phyloP scores from a whole-genome alignment of 2,797 vertebrate genomes.

The Dendrocincla tyrannina region DNA sequence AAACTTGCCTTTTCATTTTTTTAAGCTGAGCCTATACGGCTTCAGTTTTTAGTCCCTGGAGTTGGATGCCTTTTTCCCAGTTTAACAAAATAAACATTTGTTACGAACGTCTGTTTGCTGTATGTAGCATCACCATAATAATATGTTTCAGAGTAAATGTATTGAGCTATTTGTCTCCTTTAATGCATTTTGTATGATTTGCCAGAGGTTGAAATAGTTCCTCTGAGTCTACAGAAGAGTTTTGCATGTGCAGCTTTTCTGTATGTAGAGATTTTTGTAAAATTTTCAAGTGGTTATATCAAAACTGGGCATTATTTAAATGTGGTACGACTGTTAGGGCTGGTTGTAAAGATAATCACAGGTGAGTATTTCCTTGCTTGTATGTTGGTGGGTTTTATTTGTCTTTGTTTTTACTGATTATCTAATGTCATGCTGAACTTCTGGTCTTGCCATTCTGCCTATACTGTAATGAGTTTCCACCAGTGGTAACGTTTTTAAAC shows the following conservation, averaged over 20 bases:
- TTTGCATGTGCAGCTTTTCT: neutral
- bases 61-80: neutral
- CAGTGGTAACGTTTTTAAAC: neutral
- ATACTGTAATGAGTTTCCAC: neutral
- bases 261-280: neutral
- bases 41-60: neutral
- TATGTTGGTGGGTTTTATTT: neutral
- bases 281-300: neutral
- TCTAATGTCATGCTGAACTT: neutral
- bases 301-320: neutral
- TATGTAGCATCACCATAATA: neutral
- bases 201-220: neutral
- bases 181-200: neutral
- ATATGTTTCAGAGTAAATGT: neutral
- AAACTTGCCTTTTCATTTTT: neutral
- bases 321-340: neutral
- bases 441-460: neutral
- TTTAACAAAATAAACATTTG: neutral
- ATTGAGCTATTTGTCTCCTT: neutral
- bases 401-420: neutral
- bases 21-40: neutral
- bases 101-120: neutral
- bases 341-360: neutral
- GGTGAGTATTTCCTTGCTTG: neutral
- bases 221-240: neutral